Percentiles rank a stretch among this genome's conserved stretches.
Evolutionary conservation across 2,888 invertebrate species (phyloP).

Genomic region (Arenicola marina): DNA sequence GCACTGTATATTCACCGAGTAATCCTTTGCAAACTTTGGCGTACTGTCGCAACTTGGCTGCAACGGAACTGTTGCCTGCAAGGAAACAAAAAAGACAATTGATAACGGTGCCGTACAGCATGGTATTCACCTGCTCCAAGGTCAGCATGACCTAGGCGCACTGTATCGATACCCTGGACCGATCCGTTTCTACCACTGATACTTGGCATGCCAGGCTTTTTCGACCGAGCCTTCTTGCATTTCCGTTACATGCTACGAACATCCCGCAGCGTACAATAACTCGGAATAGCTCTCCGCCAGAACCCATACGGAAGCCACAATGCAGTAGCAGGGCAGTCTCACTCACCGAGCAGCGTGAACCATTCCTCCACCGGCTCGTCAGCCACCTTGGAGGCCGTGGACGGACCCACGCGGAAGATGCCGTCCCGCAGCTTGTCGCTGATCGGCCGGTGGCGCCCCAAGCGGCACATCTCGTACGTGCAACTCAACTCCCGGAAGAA

Average conservation of each 20-base stretch:
- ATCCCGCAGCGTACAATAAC: no score
- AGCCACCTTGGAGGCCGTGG: conserved; percentile 68
- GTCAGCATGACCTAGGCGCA: no score
- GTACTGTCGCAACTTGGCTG: conserved; percentile 84
- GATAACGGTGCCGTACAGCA: no score
- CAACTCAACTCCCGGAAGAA: conserved; percentile 93
- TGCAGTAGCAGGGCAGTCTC: no score
- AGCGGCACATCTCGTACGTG: conserved; percentile 90
- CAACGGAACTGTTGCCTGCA: conserved; percentile 70
- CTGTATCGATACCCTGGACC: no score
- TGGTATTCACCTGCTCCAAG: no score
- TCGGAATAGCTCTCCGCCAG: background rate
- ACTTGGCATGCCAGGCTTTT: no score
- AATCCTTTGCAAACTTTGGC: conserved; percentile 73
- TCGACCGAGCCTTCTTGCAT: no score
- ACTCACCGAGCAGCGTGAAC: conserved; percentile 69
- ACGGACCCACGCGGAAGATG: conserved; percentile 79
- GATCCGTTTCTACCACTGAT: no score
- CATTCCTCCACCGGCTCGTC: conserved; percentile 76
- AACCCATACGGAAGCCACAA: no score
- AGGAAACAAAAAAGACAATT: no score
- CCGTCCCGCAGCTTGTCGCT: conserved; percentile 80
- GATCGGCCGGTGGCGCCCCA: conserved; percentile 92
- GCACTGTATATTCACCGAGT: conserved; percentile 33
- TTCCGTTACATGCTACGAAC: no score